Base-by-base conservation (phyloP, 2,113 vertebrate genomes). In the Marcusenius ussheri region DNA sequence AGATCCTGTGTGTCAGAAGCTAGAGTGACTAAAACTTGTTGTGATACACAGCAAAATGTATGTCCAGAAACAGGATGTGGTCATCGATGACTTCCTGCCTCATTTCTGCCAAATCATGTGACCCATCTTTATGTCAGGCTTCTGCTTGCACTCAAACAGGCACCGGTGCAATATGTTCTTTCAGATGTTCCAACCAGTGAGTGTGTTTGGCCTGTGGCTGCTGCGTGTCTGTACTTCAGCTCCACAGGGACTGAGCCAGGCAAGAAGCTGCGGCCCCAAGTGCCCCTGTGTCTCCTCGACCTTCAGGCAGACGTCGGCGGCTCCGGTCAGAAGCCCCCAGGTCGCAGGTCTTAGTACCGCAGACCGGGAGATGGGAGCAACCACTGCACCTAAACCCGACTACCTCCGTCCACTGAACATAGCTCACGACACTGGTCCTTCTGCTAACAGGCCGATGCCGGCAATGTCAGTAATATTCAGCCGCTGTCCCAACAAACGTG, bases 51-150 rank as follows among this genome's bases (percentile, higher is more conserved):
- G 87, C 35, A 83, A 74, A 39, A 13, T 39, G 47, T 51, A 53
- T 31, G 47, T 27, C n/a, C 49, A 6, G 50, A 89, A 83, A 53
- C 70, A 83, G 47, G 88, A 89, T 83, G 31, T 83, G 74, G 88
- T 83, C 88, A 49, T 74, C 35, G 31, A 42, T 46, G 88, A 89
- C 88, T 47, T 89, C 85, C 66, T 53, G 35, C 77, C 83, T 53
- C 74, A 83, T 51, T 89, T 56, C 74, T 39, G 70, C 47, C 50
- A 77, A 89, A 49, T 89, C 11, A 83, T 35, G 51, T 51, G 49
- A 5, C 50, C 24, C 83, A 85, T n/a, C 46, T 35, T 47, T 77
- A 42, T 77, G 70, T 10, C 42, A 74, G 88, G 47, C 10, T 56
- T 53, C 88, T 80, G 70, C 24, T 24, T 47, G 56, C 27, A 47